phyloP scores from a whole-genome alignment of 2,888 invertebrate species.

The Mythimna albipuncta region DNA sequence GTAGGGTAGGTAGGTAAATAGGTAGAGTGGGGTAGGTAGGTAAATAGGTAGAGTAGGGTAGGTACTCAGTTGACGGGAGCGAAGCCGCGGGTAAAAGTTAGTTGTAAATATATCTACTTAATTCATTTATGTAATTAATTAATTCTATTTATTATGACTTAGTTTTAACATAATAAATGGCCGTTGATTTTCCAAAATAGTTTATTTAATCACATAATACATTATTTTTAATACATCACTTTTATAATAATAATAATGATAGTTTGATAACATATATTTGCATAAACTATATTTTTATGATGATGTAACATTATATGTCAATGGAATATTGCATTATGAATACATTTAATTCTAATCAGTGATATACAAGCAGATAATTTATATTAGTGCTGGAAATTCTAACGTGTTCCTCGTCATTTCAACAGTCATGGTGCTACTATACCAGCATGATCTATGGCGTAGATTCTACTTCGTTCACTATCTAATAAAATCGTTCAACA shows the following conservation, averaged over 20 bases:
- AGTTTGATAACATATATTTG: slow-evolving; percentile 63
- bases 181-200: slow-evolving; percentile 59
- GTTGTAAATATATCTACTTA: too few relatives aligned
- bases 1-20: too few relatives aligned
- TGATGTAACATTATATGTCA: slow-evolving; percentile 63
- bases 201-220: slow-evolving; percentile 75
- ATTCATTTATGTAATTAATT: neutral
- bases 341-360: slow-evolving; percentile 51
- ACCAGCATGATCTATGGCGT: slow-evolving; percentile 22
- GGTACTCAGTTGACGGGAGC: too few relatives aligned
- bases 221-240: slow-evolving; percentile 65
- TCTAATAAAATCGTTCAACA: slow-evolving; percentile 25
- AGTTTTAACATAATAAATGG: neutral
- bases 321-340: slow-evolving; percentile 55
- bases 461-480: slow-evolving; percentile 16
- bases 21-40: too few relatives aligned
- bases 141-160: neutral
- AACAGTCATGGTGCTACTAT: slow-evolving; percentile 25
- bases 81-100: too few relatives aligned
- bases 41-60: too few relatives aligned
- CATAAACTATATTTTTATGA: slow-evolving; percentile 66
- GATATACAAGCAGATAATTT: slow-evolving; percentile 53
- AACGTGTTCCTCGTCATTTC: slow-evolving; percentile 32
- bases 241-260: slow-evolving; percentile 55
- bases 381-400: slow-evolving; percentile 50